These are phyloP conservation scores for Eufriesea mexicana DNA, from an alignment of 1,140 invertebrate genomes.

Conservation along the genomic window DNA sequence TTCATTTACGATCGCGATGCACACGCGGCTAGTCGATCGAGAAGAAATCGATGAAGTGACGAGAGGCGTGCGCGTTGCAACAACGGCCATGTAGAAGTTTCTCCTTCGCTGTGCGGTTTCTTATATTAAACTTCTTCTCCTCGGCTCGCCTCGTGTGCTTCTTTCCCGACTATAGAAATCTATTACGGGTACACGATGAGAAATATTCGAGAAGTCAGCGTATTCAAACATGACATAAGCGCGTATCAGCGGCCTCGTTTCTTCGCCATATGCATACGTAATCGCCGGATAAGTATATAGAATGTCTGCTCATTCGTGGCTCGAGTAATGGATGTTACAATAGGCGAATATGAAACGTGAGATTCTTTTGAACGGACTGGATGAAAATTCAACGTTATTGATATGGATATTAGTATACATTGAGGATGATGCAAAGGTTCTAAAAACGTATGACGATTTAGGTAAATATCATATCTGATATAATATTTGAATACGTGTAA, in stretches of 20 bases:
- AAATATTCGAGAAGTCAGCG: conserved; percentile 34
- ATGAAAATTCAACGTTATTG: too few relatives aligned
- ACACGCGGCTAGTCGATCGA: neutral
- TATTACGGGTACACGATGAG: conserved; percentile 24
- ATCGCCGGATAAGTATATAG: neutral
- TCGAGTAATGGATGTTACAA: neutral
- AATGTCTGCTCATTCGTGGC: neutral
- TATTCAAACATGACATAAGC: conserved; percentile 22
- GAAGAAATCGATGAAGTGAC: conserved; percentile 22
- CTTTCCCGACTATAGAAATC: conserved; percentile 16
- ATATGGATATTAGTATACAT: too few relatives aligned
- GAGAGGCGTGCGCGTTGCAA: neutral
- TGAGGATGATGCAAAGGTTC: too few relatives aligned
- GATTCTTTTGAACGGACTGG: neutral
- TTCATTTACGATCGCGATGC: conserved; percentile 8
- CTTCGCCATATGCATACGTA: neutral
- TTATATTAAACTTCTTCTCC: conserved; percentile 46
- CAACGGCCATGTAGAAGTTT: neutral
- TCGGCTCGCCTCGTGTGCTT: neutral
- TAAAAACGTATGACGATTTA: too few relatives aligned
- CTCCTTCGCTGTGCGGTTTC: conserved; percentile 9
- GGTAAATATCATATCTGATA: too few relatives aligned
- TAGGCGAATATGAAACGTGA: neutral
- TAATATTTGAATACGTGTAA: too few relatives aligned
- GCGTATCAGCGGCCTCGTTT: neutral